phyloP scores from a whole-genome alignment of 2,888 invertebrate species.

The Dasysyrphus tricinctus region DNA sequence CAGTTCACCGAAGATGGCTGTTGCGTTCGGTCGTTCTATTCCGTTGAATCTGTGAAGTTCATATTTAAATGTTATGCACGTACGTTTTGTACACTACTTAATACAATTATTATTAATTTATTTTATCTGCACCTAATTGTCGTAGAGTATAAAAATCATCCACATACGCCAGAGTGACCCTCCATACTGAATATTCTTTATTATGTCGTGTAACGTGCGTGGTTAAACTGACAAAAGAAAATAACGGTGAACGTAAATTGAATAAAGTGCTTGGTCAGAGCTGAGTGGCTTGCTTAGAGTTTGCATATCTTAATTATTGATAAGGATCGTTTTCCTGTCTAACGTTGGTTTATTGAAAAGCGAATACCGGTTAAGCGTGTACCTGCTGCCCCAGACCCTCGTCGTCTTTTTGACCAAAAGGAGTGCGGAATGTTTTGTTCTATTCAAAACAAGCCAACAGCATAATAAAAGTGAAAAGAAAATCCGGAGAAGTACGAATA shows the following conservation, averaged over 20 bases:
- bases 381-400: background rate
- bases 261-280: slow-evolving; percentile 59
- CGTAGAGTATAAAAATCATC: slow-evolving; percentile 31
- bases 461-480: slow-evolving; percentile 45
- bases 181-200: slow-evolving; percentile 21
- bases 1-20: slow-evolving; percentile 72
- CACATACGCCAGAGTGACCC: slow-evolving; percentile 61
- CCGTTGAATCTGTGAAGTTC: slow-evolving; percentile 41
- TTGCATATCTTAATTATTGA: slow-evolving; percentile 74
- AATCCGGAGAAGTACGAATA: slow-evolving; percentile 11
- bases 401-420: slow-evolving; percentile 6
- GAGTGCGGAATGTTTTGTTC: slow-evolving; percentile 36
- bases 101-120: background rate
- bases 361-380: slow-evolving; percentile 28
- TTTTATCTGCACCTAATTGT: slow-evolving; percentile 14
- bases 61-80: slow-evolving; percentile 39
- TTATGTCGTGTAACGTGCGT: slow-evolving; percentile 47
- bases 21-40: slow-evolving; percentile 68
- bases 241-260: slow-evolving; percentile 54
- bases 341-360: slow-evolving; percentile 63
- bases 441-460: slow-evolving; percentile 1
- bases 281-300: slow-evolving; percentile 59
- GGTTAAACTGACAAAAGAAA: slow-evolving; percentile 43
- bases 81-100: slow-evolving; percentile 5
- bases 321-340: slow-evolving; percentile 64